Conservation (phyloP, 2,113 vertebrate species). For the Psilopogon haemacephalus region DNA sequence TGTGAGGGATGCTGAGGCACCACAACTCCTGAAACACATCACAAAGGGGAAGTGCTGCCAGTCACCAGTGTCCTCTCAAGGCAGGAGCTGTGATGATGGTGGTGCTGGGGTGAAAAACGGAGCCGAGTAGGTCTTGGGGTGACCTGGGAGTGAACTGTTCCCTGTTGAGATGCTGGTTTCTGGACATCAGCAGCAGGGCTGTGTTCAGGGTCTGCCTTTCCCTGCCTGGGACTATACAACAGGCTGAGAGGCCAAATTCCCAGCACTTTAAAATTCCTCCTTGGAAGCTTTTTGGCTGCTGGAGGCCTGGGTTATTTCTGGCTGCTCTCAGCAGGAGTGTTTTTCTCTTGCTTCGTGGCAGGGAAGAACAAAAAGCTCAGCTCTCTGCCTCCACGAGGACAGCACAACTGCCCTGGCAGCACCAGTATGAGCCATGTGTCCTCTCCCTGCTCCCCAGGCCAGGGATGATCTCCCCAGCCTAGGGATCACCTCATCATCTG, state of each 20-base stretch:
- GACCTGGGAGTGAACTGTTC: background rate
- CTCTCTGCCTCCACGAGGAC: background rate
- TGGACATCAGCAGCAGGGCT: background rate
- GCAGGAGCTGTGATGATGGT: background rate
- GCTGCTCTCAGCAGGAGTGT: conserved; percentile 20
- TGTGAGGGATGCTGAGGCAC: background rate
- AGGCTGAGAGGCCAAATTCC: conserved; percentile 58
- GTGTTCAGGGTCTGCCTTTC: background rate
- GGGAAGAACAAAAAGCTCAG: conserved; percentile 21
- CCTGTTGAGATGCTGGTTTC: background rate
- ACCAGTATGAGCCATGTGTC: background rate
- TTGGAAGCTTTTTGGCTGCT: conserved; percentile 65
- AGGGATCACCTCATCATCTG: background rate
- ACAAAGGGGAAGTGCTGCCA: background rate
- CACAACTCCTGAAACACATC: background rate
- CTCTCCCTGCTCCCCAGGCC: background rate
- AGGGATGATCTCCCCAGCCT: background rate
- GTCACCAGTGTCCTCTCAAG: background rate
- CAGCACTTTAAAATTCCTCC: conserved; percentile 54
- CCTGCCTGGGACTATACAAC: background rate
- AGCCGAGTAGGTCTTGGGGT: background rate
- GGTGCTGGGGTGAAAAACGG: background rate
- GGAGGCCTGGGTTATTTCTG: conserved; percentile 59
- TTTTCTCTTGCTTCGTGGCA: conserved; percentile 12
- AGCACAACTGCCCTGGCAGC: background rate